Conservation (phyloP, 2,888 invertebrate genomes). For the Tryphoninae sp. region DNA sequence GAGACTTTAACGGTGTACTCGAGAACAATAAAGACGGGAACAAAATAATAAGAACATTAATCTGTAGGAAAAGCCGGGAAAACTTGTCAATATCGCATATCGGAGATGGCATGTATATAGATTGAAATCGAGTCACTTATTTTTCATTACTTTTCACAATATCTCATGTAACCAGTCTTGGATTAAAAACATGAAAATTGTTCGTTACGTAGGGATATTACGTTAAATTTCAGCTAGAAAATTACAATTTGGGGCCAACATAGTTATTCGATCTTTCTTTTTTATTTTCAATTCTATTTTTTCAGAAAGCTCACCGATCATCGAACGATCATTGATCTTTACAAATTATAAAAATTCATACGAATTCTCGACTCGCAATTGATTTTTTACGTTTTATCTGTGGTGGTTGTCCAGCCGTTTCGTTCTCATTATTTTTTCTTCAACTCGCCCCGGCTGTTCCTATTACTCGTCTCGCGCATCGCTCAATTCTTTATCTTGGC, state of each 20-base stretch:
- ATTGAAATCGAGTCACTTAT: neutral
- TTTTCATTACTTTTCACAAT: neutral
- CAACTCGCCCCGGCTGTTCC: neutral
- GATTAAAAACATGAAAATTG: neutral
- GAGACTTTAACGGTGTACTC: slow-evolving; percentile 16
- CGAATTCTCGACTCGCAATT: neutral
- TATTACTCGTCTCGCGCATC: neutral
- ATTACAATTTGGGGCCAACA: no score
- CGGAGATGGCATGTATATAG: neutral
- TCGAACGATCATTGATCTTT: no score
- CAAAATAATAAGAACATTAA: neutral
- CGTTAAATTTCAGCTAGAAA: no score
- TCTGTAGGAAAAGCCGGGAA: neutral
- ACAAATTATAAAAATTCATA: no score
- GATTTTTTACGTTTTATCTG: neutral
- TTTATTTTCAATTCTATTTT: no score
- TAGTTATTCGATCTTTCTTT: no score
- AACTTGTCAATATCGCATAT: slow-evolving; percentile 1
- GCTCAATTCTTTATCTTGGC: neutral
- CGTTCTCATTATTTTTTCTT: slow-evolving; percentile 1
- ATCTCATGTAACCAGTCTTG: neutral
- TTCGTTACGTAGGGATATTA: neutral
- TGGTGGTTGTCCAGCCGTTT: neutral
- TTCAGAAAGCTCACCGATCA: no score
- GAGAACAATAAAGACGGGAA: neutral